A percentile compares a stretch with the other conserved stretches of the same genome.
Evolutionary conservation across 1,140 invertebrate species (phyloP).

Genomic region (Lycorma delicatula): DNA sequence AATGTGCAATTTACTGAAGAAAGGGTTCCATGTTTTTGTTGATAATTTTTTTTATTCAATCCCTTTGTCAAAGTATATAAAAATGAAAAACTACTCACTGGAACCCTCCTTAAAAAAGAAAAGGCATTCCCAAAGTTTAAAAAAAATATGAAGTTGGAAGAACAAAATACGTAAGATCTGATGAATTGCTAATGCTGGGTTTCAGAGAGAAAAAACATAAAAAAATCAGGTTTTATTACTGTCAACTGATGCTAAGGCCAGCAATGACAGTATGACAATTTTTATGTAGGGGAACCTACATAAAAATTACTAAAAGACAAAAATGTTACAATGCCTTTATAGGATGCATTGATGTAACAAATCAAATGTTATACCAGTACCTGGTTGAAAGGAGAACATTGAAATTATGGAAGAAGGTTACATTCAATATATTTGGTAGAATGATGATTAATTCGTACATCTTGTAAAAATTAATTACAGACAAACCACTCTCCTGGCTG

Average conservation of each 20-base stretch:
- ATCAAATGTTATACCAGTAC: conserved; percentile 24
- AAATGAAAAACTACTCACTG: conserved; percentile 15
- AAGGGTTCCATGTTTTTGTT: conserved; percentile 9
- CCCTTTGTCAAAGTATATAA: conserved; percentile 19
- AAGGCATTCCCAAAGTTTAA: conserved; percentile 15
- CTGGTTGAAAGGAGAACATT: conserved; percentile 28
- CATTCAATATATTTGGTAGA: conserved; percentile 25
- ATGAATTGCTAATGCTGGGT: conserved; percentile 14
- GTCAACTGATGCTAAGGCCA: conserved; percentile 13
- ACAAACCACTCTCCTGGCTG: no score
- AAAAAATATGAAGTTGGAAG: conserved; percentile 9
- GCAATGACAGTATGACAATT: conserved; percentile 14
- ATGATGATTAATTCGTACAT: conserved; percentile 30
- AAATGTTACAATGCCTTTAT: conserved; percentile 13
- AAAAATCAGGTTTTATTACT: conserved; percentile 21
- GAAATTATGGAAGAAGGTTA: conserved; percentile 30
- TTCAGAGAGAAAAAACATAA: conserved; percentile 19
- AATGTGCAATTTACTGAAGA: conserved; percentile 2
- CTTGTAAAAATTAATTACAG: no score
- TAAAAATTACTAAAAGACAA: no score
- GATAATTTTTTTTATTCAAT: conserved; percentile 19
- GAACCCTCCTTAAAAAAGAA: conserved; percentile 17
- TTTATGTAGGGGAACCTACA: conserved; percentile 1
- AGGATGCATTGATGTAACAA: conserved; percentile 19
- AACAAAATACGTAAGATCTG: conserved; percentile 19